Conservation (phyloP, 1,140 invertebrate genomes). For the Wiebesia pumilae region DNA sequence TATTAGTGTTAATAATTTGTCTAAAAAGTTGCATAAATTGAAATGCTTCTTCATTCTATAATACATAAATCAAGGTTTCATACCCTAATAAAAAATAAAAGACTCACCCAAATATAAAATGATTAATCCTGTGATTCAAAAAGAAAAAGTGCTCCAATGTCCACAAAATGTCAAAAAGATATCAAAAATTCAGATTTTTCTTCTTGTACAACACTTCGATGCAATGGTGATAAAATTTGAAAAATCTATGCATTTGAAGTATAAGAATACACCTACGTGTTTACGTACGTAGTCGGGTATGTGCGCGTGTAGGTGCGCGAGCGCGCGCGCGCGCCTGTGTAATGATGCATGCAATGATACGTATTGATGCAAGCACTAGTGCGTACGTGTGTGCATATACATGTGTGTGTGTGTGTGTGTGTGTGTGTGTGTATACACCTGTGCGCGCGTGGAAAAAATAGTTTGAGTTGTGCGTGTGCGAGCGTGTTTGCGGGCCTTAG, state of each 20-base stretch:
- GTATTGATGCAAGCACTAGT: neutral
- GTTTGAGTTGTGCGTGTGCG: neutral
- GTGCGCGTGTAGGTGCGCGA: neutral
- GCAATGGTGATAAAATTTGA: neutral
- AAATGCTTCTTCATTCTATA: too few relatives aligned
- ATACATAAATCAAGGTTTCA: too few relatives aligned
- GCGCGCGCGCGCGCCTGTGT: neutral
- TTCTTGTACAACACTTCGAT: neutral
- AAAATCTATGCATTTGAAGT: neutral
- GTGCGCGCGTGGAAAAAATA: too few relatives aligned
- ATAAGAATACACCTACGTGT: neutral
- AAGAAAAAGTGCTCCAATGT: neutral
- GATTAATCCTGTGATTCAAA: neutral
- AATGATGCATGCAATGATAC: too few relatives aligned
- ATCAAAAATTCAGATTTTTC: neutral
- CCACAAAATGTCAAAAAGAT: conserved; percentile 8
- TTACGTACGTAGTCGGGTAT: neutral
- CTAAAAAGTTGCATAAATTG: too few relatives aligned
- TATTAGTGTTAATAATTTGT: too few relatives aligned
- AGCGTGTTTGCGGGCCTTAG: neutral
- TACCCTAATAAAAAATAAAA: neutral
- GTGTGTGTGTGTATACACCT: neutral
- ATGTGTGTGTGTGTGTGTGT: too few relatives aligned
- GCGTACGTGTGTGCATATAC: neutral
- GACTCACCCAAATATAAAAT: conserved; percentile 8